Conservation (phyloP, 2,797 vertebrate species). For the Vespertilio murinus region DNA sequence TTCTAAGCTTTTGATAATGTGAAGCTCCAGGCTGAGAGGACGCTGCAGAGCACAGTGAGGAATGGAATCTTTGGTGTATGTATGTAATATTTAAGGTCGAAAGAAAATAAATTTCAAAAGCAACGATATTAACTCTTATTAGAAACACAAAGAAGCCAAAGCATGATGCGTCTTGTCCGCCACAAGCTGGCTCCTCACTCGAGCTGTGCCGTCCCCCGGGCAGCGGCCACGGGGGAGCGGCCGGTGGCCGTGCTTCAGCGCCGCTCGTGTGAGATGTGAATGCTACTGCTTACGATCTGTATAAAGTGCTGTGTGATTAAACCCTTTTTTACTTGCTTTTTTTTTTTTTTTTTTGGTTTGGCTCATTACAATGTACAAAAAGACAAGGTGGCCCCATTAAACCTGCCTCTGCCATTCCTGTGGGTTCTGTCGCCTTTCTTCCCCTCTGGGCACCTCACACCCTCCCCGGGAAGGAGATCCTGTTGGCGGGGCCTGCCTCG, state of each 20-base stretch:
- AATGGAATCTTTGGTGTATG: constrained; percentile 88
- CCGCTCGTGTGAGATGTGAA: constrained; percentile 87
- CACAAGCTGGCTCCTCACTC: constrained; percentile 90
- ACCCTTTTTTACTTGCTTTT: constrained; percentile 85
- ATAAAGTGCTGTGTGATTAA: constrained; percentile 89
- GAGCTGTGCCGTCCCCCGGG: constrained; percentile 84
- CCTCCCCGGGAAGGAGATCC: background rate
- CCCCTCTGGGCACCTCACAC: background rate
- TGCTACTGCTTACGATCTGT: constrained; percentile 90
- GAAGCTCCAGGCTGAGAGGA: constrained; percentile 86
- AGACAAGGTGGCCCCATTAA: constrained; percentile 87
- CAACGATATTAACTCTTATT: constrained; percentile 81
- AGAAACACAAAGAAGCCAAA: constrained; percentile 90
- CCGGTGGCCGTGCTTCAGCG: constrained; percentile 78
- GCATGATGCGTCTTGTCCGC: constrained; percentile 96
- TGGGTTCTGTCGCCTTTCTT: constrained; percentile 70
- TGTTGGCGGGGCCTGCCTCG: rapidly evolving
- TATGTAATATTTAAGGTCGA: constrained; percentile 91
- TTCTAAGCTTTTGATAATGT: constrained; percentile 90
- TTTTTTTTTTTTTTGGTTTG: constrained; percentile 70
- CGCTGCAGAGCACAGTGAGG: constrained; percentile 86
- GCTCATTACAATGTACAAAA: constrained; percentile 86
- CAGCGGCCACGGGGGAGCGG: constrained; percentile 64
- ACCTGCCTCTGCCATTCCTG: constrained; percentile 85
- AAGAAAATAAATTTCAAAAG: constrained; percentile 83